Evolutionary conservation across 30 jellyfish, hydroid and myxozoan genomes (phyloP), one percentile per base, ranked within the genome.

Genomic region (Hydractinia echinata): DNA sequence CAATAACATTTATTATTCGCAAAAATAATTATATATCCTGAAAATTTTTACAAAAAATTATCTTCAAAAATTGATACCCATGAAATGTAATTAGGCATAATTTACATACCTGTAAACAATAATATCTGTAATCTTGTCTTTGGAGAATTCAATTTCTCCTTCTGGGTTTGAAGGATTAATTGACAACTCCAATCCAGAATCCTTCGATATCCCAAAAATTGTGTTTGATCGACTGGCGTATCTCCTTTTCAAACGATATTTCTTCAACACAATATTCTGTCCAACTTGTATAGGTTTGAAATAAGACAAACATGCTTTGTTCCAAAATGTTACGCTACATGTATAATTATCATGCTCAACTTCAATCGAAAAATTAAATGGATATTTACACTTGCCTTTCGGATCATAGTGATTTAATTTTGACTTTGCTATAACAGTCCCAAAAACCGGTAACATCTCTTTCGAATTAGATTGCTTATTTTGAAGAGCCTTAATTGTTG

Each of bases 301-400:
- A 74, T 49, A 74, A 49, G 44, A n/a, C 10, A 55, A 74, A 50
- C 83, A 74, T 4, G 58, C 5, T 11, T 66, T 74, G 54, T 51
- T 74, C 83, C 83, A 74, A 74, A 74, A 74, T 48, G 68, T 74
- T 30, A 74, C 83, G 54, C 67, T 50, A 51, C 83, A 74, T 20
- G 83, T 48, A 74, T 4, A 4, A 21, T 48, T 58, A 44, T 49
- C 66, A 49, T 58, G 51, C 54, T 74, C 83, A 49, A 74, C 51
- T 10, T 74, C 83, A 48, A 74, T 55, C 20, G 83, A 20, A 55
- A 74, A 74, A 5, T 48, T 48, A 74, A 48, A 74, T 39, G 83
- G 83, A 10, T 44, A 50, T 48, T 49, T 74, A 49, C 20, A 15
- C 54, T 74, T 74, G 14, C 83, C 66, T 30, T 30, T 30, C 44